Base-by-base conservation (phyloP, 2,113 vertebrate species). In the Mionectes macconnelli region DNA sequence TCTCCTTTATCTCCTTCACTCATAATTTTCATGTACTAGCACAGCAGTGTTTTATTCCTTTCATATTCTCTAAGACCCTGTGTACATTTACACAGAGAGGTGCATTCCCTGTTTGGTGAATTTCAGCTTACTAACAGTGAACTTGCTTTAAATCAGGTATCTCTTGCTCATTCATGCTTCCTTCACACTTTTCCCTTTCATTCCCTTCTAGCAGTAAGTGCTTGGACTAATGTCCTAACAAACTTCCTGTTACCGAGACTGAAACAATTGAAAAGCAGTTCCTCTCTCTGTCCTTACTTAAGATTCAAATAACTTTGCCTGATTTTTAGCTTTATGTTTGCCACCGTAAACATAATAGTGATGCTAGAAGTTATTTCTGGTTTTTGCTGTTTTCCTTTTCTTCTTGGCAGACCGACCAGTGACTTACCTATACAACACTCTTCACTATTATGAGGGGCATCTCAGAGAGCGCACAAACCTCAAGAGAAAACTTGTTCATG, bases 361-460 rank as follows among this genome's bases (percentile, higher is more conserved):
- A 35, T 73, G 49, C 37, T 80, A 18, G 23, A n/a, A 88, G 30
- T 66, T 66, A 49, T 37, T 82, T 69, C 40, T 86, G n/a, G 0
- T 3, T 33, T 47, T 55, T 87, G 4, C 75, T 84, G 45, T 57
- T 93, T 74, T 80, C 27, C 12, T 90, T 91, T 89, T 93, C 59
- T 95, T 95, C 67, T 93, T 94, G 87, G 35, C 97, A 99, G 99
- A 99, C 95, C 99, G 99, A 8, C 99, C 99, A 1, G 99, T 99
- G 94, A 99, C 99, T 37, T 99, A 99, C 89, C 97, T 99, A 37
- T 99, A 99, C 98, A 99, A 99, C 97, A 99, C 99, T 3, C 98
- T 99, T 53, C 99, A 99, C 94, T 99, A 99, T 91, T 99, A 99
- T 2, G 99, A 99, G 95, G 97, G 98, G 27, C 99, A 99, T 66